Conservation (phyloP, 2,113 vertebrate genomes). For the Orientallactaga bullata region DNA sequence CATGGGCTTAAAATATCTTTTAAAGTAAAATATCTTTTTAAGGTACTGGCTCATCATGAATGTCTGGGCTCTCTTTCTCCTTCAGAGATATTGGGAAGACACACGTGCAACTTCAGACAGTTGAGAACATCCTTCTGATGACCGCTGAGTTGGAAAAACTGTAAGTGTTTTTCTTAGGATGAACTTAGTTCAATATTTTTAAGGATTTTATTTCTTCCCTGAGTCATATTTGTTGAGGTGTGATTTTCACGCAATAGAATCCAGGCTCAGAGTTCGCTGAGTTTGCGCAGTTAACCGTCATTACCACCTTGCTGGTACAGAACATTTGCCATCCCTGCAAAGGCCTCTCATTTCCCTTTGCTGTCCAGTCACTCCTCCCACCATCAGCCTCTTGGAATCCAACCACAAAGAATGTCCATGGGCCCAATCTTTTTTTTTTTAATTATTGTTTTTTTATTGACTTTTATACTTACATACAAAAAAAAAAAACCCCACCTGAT, state of each 20-base stretch:
- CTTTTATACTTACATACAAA: too few relatives aligned
- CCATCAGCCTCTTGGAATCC: neutral
- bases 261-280: neutral
- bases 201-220: neutral
- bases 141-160: slow-evolving; percentile 74
- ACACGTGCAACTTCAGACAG: slow-evolving; percentile 10
- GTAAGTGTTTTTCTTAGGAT: slow-evolving; percentile 78
- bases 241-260: slow-evolving; percentile 35
- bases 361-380: too few relatives aligned
- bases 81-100: slow-evolving; percentile 85
- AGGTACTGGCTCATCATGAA: neutral
- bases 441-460: too few relatives aligned
- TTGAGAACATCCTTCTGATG: slow-evolving; percentile 74
- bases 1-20: neutral
- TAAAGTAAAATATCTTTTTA: slow-evolving; percentile 9
- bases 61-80: slow-evolving; percentile 55
- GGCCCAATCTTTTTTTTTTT: too few relatives aligned
- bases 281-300: neutral
- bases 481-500: too few relatives aligned
- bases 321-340: neutral
- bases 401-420: neutral
- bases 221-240: neutral
- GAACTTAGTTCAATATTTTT: neutral
- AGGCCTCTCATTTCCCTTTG: neutral
- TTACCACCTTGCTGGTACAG: neutral